A percentile compares a stretch with the other conserved stretches of the same genome.
These are phyloP conservation scores for Parasteatoda lunata DNA, from an alignment of 2,888 invertebrate species.

Conservation along the genomic window DNA sequence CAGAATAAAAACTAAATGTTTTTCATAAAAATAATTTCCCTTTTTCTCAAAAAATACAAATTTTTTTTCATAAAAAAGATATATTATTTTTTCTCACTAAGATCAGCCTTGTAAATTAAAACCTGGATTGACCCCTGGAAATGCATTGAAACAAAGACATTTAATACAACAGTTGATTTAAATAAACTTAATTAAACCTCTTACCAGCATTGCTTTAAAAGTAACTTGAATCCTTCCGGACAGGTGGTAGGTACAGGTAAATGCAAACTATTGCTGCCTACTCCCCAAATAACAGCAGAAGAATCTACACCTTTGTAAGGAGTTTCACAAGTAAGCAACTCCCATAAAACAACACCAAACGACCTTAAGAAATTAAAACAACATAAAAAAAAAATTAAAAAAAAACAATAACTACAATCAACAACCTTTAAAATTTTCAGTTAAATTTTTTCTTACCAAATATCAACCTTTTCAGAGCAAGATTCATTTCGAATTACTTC, in stretches of 20 bases:
- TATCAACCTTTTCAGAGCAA: constrained; percentile 97
- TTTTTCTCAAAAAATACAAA: too few species aligned
- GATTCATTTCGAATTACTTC: constrained; percentile 97
- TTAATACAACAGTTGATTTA: not conserved
- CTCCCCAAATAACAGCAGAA: constrained; percentile 98
- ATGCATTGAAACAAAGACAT: too few species aligned
- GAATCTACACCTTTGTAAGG: constrained; percentile 96
- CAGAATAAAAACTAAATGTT: too few species aligned
- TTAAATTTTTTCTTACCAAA: constrained; percentile 82
- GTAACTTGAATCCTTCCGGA: constrained; percentile 86
- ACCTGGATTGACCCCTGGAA: too few species aligned
- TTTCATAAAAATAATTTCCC: too few species aligned
- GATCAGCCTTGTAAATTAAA: too few species aligned
- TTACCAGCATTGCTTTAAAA: constrained; percentile 92
- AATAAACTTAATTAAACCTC: constrained; percentile 42
- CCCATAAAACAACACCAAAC: constrained; percentile 98
- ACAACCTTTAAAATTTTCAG: not conserved
- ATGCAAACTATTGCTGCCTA: constrained; percentile 92
- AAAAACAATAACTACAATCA: not conserved
- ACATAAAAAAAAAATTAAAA: constrained; percentile 6
- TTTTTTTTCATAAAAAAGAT: too few species aligned
- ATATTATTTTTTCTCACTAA: too few species aligned
- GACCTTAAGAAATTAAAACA: constrained; percentile 77
- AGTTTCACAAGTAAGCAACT: constrained; percentile 93
- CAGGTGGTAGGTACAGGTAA: constrained; percentile 89